Conservation (phyloP, 2,113 vertebrate genomes). For the Penelope pileata region DNA sequence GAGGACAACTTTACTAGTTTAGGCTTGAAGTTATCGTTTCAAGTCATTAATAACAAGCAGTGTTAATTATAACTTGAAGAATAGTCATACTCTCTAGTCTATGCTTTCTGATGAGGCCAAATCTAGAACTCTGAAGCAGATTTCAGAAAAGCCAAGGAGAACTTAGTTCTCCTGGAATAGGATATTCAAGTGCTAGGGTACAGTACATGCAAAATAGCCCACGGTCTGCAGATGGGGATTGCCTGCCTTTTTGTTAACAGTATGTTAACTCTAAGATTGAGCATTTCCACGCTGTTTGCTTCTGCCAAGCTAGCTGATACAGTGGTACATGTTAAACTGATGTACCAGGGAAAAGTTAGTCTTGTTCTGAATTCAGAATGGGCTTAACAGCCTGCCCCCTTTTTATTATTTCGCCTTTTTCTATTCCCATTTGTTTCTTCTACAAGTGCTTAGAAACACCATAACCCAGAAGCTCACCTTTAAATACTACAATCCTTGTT, state of each 20-base stretch:
- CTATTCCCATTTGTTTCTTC: not conserved
- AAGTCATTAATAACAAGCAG: not conserved
- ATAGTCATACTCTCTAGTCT: not conserved
- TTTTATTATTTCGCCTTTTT: fast-evolving
- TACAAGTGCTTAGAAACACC: not conserved
- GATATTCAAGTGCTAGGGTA: not conserved
- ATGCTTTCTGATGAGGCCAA: not conserved
- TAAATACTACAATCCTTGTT: not conserved
- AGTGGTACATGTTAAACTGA: not conserved
- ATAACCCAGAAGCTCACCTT: not conserved
- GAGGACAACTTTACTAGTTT: not conserved
- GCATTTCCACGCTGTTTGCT: not conserved
- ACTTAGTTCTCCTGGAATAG: not conserved
- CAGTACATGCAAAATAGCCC: not conserved
- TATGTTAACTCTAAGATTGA: not conserved
- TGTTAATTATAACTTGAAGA: not conserved
- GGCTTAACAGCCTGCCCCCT: not conserved
- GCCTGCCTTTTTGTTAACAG: not conserved
- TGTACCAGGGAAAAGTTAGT: no score
- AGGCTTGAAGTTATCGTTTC: not conserved
- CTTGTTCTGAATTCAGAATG: not conserved
- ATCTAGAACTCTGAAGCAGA: not conserved
- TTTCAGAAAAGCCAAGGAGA: not conserved
- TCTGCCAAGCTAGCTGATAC: not conserved
- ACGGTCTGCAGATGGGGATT: not conserved